phyloP scores from a whole-genome alignment of 2,888 invertebrate species.

The Pseudolycoriella hygida region DNA sequence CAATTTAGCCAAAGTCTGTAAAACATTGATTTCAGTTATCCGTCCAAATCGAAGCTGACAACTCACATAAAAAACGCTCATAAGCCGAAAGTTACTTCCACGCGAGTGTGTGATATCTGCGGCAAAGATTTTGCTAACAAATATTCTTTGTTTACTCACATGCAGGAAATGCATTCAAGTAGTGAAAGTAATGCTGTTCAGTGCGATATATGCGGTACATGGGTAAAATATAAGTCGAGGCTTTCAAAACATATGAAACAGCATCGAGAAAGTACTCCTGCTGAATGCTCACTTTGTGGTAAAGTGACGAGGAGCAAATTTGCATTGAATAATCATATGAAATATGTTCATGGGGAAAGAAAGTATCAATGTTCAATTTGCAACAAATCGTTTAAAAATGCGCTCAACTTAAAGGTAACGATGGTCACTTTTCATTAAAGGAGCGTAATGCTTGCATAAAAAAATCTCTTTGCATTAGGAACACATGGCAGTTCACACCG shows the following conservation, averaged over 20 bases:
- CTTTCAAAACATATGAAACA: too few relatives aligned
- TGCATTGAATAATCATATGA: too few relatives aligned
- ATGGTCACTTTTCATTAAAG: too few relatives aligned
- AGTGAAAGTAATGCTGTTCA: neutral
- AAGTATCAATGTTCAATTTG: too few relatives aligned
- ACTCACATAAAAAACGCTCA: neutral
- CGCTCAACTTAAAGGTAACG: neutral
- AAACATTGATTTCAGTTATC: neutral
- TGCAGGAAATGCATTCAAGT: neutral
- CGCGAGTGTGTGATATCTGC: neutral
- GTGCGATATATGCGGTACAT: neutral
- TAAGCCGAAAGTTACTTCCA: neutral
- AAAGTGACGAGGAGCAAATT: too few relatives aligned
- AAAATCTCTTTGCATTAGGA: slow-evolving; percentile 14
- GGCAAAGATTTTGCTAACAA: too few relatives aligned
- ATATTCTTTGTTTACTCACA: neutral
- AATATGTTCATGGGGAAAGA: too few relatives aligned
- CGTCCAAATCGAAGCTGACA: neutral
- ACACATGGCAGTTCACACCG: neutral
- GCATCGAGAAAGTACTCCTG: too few relatives aligned
- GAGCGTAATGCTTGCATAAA: too few relatives aligned
- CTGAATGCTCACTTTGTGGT: neutral
- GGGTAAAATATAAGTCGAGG: neutral
- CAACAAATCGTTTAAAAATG: neutral
- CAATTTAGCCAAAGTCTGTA: too few relatives aligned